Conservation (phyloP, 2,797 vertebrate genomes). For the Helicolenus hilgendorfi region DNA sequence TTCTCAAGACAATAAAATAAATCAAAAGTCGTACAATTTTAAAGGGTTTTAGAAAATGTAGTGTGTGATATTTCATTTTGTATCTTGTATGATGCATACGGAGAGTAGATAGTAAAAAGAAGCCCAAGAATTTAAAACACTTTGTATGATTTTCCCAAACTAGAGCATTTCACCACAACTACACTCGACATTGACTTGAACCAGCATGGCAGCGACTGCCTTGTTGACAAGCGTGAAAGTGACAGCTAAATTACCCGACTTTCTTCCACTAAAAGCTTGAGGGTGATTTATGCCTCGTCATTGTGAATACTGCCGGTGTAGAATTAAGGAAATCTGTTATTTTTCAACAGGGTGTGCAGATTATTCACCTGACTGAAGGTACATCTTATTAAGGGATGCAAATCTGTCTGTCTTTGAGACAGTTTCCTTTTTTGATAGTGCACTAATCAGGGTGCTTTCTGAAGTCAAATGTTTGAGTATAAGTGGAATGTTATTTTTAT, state of each 20-base stretch:
- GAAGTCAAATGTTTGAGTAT: background rate
- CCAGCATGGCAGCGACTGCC: constrained; percentile 13
- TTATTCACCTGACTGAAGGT: background rate
- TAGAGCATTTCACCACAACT: background rate
- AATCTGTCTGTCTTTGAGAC: background rate
- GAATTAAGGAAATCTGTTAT: background rate
- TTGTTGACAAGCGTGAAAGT: constrained; percentile 33
- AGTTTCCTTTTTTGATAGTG: too few species aligned
- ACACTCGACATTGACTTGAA: constrained; percentile 29
- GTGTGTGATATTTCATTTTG: background rate
- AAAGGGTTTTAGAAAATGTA: background rate
- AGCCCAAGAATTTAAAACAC: background rate
- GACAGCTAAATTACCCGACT: constrained; percentile 52
- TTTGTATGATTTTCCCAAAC: constrained; percentile 1
- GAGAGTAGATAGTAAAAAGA: background rate
- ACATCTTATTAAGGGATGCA: background rate
- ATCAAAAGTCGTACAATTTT: background rate
- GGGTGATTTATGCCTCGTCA: constrained; percentile 9
- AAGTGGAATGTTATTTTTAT: background rate
- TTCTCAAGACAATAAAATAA: constrained; percentile 8
- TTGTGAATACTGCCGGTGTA: background rate
- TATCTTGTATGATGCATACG: background rate
- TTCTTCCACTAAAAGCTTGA: constrained; percentile 13
- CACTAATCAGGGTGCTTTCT: background rate
- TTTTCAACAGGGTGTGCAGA: background rate